Evolutionary conservation across 2,113 vertebrate species (phyloP), one percentile per base, ranked within the genome.

Genomic region (Delphinapterus leucas): DNA sequence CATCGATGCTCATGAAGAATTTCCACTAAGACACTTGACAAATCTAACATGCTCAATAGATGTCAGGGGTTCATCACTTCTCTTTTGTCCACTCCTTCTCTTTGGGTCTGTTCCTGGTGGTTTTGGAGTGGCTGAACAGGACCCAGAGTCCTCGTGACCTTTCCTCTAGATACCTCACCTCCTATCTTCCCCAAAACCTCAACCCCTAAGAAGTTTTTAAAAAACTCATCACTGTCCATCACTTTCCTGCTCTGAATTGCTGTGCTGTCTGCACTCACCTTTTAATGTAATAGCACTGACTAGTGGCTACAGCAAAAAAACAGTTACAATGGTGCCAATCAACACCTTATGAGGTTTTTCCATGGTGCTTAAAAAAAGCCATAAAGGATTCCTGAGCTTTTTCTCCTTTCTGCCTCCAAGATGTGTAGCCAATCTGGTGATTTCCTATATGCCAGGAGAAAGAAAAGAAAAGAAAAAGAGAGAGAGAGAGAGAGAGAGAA

Each of bases 251-350:
- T 91, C 92, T 71, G 83, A 93, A 84, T 90, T 60, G 38, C 25
- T 93, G 26, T 0, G 36, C 74, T 94, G 79, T 1, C 61, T 28
- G 0, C 0, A 8, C 20, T 97, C 81, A 36, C 8, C 47, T 93
- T 96, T 96, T 68, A 7, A 82, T 53, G 28, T 36, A 88, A 96
- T 94, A 98, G 41, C 88, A 82, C 76, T 93, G 96, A 96, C 98
- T 98, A 99, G 41, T 90, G 94, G 94, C 93, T 93, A 67, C 26
- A 47, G 96, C 18, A 49, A 60, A 98, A 98, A 97, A 94, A 33
- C 74, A 63, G 92, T 96, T 82, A 83, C n/a, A 13, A 10, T 33
- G 73, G 71, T 88, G 31, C 70, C 49, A 77, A 36, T 96, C 89
- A 95, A 94, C 97, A 95, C 86, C 76, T 97, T 58, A 73, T 77